Evolutionary conservation across 2,113 vertebrate genomes (phyloP), one percentile per base, ranked within the genome.

Genomic region (Albula goreensis): DNA sequence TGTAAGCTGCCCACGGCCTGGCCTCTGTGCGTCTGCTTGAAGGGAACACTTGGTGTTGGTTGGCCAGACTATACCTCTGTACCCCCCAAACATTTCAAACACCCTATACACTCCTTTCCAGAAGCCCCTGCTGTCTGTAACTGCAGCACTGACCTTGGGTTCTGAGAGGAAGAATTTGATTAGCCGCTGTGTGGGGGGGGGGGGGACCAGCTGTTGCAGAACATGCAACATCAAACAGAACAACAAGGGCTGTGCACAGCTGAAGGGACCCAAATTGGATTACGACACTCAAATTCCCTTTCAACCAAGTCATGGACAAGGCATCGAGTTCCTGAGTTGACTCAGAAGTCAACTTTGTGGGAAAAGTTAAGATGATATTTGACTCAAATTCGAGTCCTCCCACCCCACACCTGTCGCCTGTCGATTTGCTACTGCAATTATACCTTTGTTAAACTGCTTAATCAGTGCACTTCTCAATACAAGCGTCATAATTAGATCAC

Each of bases 1-100:
- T 95, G 96, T 97, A 90, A 85, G 56, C 50, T 25, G 17, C 60
- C 60, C 60, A 19, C 60, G 17, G 60, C 60, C 60, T 66, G 5
- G 17, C 22, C 31, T 41, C 31, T 41, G 31, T 4, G 60, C 22
- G 60, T 19, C 60, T 9, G 60, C 60, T 22, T 22, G 60, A 22
- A 0, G 60, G 60, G 22, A 56, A 9, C 17, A 22, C 60, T 66
- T 2, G 17, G 17, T 66, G 17, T 66, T 15, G 60, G 60, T 19
- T 5, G 19, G 17, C 60, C 60, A 7, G 56, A 15, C 19, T 41
- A 41, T 41, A 19, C 60, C 22, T 19, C 3, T 3, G 11, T 15
- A 3, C 11, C 5, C 60, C 17, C 19, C 60, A 66, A 66, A 66
- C 9, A 15, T 1, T 41, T 41, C 31, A 41, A 41, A 41, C 9